phyloP scores from a whole-genome alignment of 2,797 vertebrate genomes.

The Betta splendens region DNA sequence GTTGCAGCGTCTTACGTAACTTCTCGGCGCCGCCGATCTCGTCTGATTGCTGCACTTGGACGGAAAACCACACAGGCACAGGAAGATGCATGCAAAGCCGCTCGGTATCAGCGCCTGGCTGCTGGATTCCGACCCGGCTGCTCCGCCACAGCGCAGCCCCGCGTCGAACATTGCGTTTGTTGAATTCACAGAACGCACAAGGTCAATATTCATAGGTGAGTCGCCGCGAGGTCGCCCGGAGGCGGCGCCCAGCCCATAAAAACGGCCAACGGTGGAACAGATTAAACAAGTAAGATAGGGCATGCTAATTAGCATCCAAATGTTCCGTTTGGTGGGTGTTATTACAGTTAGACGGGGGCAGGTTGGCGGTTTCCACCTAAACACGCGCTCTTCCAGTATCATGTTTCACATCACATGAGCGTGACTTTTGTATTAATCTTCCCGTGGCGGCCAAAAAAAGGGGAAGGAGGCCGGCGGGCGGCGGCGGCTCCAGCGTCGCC shows the following conservation, averaged over 20 bases:
- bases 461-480: too few species aligned
- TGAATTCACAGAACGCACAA: background rate
- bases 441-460: background rate
- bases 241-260: background rate
- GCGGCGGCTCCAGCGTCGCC: too few species aligned
- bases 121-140: too few species aligned
- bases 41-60: too few species aligned
- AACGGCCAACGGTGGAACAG: background rate
- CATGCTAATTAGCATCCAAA: background rate
- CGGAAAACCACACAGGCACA: too few species aligned
- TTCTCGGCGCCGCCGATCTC: too few species aligned
- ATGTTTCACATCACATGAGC: background rate
- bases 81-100: too few species aligned
- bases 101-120: too few species aligned
- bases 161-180: too few species aligned
- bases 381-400: background rate
- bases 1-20: too few species aligned
- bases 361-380: background rate
- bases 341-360: background rate
- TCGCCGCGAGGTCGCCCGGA: background rate
- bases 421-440: background rate
- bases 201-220: background rate
- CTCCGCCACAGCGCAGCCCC: too few species aligned
- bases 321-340: background rate
- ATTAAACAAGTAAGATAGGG: background rate